A percentile compares a stretch with the other conserved stretches of the same genome.
Conservation (phyloP, 2,113 vertebrate genomes). For the Cryptotis parvus region DNA sequence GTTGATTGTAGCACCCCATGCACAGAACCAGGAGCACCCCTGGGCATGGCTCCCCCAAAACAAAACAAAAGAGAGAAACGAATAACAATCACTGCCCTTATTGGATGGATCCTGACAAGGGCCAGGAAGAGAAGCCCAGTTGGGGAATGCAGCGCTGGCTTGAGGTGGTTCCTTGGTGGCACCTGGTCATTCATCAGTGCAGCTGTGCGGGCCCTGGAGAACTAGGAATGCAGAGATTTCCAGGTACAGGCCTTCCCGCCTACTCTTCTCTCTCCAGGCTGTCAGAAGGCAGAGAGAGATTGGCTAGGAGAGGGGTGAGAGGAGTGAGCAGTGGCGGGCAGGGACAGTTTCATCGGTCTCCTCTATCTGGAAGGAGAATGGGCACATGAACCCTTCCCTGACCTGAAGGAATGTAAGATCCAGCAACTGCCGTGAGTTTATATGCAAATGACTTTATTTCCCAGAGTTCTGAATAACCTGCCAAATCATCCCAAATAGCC, state of each 20-base stretch:
- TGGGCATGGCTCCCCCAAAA: too few species aligned
- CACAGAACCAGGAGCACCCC: too few species aligned
- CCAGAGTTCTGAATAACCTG: background rate
- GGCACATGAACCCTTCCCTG: background rate
- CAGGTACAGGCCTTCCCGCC: too few species aligned
- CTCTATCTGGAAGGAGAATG: too few species aligned
- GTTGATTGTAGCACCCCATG: too few species aligned
- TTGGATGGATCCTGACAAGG: background rate
- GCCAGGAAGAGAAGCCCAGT: background rate
- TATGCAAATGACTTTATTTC: background rate
- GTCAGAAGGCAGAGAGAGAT: too few species aligned
- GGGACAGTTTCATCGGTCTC: too few species aligned
- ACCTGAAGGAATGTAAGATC: background rate
- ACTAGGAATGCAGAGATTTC: too few species aligned
- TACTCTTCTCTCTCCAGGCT: too few species aligned
- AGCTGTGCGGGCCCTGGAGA: accelerated
- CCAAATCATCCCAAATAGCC: background rate
- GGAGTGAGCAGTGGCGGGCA: too few species aligned
- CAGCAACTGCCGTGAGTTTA: background rate
- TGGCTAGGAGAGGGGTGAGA: too few species aligned
- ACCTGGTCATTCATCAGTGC: background rate
- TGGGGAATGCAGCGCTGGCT: background rate
- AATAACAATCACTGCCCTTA: background rate
- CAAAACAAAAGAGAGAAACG: background rate
- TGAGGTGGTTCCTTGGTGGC: background rate